A percentile compares a stretch with the other conserved stretches of the same genome.
Conservation (phyloP, 2,888 invertebrate species). For the Diabrotica balteata region DNA sequence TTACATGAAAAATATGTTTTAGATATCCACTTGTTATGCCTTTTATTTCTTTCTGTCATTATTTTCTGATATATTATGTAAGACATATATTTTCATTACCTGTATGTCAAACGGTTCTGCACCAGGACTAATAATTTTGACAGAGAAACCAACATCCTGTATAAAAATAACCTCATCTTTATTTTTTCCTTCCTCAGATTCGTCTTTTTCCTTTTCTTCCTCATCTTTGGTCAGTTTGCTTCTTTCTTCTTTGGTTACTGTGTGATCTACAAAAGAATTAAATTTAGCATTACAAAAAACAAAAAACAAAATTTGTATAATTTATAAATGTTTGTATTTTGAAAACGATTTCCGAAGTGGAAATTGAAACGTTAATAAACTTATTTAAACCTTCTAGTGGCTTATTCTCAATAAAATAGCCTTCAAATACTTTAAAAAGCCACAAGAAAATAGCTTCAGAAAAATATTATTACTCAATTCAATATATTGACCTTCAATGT, state of each 20-base stretch:
- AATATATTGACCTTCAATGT: not conserved
- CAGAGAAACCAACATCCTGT: slow-evolving; percentile 90
- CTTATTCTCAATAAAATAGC: too few relatives aligned
- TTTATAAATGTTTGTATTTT: too few relatives aligned
- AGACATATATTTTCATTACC: slow-evolving; percentile 59
- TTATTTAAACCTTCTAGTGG: too few relatives aligned
- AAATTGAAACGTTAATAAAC: too few relatives aligned
- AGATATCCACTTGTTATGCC: too few relatives aligned
- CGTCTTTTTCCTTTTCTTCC: slow-evolving; percentile 57
- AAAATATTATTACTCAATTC: not conserved
- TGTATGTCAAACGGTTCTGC: slow-evolving; percentile 93
- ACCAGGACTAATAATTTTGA: slow-evolving; percentile 93
- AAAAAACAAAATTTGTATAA: too few relatives aligned
- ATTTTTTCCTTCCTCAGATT: slow-evolving; percentile 64
- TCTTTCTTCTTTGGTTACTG: slow-evolving; percentile 50
- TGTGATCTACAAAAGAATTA: slow-evolving; percentile 40
- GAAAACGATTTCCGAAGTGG: too few relatives aligned
- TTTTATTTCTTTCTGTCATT: too few relatives aligned
- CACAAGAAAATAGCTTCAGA: not conserved
- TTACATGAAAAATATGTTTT: too few relatives aligned
- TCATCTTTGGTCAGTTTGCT: slow-evolving; percentile 51
- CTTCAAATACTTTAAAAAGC: too few relatives aligned
- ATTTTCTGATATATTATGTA: too few relatives aligned
- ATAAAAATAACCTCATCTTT: slow-evolving; percentile 86
- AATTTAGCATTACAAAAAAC: not conserved